Percentiles rank a stretch among this genome's conserved stretches.
Evolutionary conservation across 2,888 invertebrate genomes (phyloP).

Genomic region (Hyposoter dolosus): DNA sequence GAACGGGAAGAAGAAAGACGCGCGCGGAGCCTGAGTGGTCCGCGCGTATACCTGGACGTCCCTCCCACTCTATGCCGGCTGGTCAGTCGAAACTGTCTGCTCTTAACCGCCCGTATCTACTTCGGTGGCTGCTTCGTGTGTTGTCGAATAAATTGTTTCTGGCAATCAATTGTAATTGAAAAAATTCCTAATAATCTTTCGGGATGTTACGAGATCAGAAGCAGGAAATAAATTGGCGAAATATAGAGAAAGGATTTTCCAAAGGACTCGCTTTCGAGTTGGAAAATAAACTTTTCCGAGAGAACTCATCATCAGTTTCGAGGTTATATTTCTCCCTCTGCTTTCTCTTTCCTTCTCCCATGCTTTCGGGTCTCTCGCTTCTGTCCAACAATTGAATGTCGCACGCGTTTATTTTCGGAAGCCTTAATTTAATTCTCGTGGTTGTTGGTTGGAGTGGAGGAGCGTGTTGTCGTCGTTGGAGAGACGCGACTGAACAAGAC

Average conservation of each 20-base stretch:
- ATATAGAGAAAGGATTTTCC: too few relatives aligned
- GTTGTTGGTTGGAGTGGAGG: slow-evolving; percentile 56
- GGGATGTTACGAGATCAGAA: not conserved
- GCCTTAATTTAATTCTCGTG: slow-evolving; percentile 81
- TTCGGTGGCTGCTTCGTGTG: slow-evolving; percentile 30
- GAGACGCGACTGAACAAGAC: slow-evolving; percentile 56
- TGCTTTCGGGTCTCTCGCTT: slow-evolving; percentile 53
- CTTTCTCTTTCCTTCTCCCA: slow-evolving; percentile 60
- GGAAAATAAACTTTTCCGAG: not conserved
- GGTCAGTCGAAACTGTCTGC: slow-evolving; percentile 64
- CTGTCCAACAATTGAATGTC: slow-evolving; percentile 80
- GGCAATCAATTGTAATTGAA: not conserved
- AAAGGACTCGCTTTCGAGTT: not conserved
- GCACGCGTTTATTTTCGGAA: slow-evolving; percentile 83
- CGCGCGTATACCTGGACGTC: slow-evolving; percentile 59
- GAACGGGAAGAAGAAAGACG: slow-evolving; percentile 23
- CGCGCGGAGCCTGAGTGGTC: slow-evolving; percentile 39
- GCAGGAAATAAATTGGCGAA: slow-evolving; percentile 28
- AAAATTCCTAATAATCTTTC: not conserved
- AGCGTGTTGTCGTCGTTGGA: slow-evolving; percentile 50
- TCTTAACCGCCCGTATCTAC: slow-evolving; percentile 59
- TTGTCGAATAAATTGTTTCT: slow-evolving; percentile 4
- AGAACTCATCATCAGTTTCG: not conserved
- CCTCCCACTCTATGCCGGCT: slow-evolving; percentile 45
- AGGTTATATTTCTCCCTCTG: slow-evolving; percentile 4